A percentile compares a stretch with the other conserved stretches of the same genome.
phyloP scores from a whole-genome alignment of 2,888 invertebrate species.

The Ophonus ardosiacus region DNA sequence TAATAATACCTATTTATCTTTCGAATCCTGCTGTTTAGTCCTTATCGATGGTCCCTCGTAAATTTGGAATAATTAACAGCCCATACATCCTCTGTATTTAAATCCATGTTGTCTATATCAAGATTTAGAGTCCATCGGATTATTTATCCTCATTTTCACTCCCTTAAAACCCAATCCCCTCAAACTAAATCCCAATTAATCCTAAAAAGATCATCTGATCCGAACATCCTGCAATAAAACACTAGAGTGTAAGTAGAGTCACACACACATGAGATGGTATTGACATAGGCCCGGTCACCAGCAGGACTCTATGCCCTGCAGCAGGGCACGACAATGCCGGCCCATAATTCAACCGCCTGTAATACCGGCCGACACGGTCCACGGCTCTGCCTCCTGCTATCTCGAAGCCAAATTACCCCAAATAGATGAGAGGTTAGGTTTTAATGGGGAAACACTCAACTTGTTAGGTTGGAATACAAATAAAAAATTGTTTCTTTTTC shows the following conservation, averaged over 20 bases:
- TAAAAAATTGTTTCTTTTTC: too few species aligned
- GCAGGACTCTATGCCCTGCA: background rate
- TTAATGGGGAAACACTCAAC: too few species aligned
- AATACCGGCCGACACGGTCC: slow-evolving; percentile 27
- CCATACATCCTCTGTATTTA: background rate
- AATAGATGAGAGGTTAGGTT: too few species aligned
- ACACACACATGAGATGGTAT: background rate
- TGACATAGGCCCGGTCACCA: slow-evolving; percentile 18
- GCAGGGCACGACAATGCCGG: slow-evolving; percentile 12
- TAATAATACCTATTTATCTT: background rate
- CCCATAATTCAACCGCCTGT: slow-evolving; percentile 33
- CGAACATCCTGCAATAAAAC: slow-evolving; percentile 29
- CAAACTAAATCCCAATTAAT: background rate
- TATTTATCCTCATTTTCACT: background rate
- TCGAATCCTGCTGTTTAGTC: background rate
- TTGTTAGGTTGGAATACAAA: too few species aligned
- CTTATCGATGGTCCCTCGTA: background rate
- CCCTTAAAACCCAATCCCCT: background rate
- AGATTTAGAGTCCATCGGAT: background rate
- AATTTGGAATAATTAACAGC: background rate
- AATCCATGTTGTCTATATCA: background rate
- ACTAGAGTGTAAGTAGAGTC: background rate
- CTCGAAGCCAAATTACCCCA: background rate
- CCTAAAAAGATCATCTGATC: slow-evolving; percentile 11
- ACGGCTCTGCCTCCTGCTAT: slow-evolving; percentile 10